Conservation (phyloP, 2,888 invertebrate species). For the Amblyteles armatorius region DNA sequence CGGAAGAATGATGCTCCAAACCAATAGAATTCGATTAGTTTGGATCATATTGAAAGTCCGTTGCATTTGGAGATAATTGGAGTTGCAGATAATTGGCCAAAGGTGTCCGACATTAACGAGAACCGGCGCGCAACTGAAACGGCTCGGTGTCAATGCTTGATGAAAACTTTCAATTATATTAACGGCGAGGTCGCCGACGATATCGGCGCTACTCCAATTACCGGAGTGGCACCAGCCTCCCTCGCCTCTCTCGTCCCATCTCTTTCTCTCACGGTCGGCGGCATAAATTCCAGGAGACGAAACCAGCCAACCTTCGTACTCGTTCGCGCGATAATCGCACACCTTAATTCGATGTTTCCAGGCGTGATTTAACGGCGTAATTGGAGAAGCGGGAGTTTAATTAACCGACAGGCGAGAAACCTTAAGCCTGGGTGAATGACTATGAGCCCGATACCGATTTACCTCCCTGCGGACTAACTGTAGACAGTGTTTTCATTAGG, state of each 20-base stretch:
- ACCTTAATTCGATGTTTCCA: conserved; percentile 50
- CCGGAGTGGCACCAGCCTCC: conserved; percentile 7
- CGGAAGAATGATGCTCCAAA: not conserved
- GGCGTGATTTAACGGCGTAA: conserved; percentile 44
- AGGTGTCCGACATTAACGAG: not conserved
- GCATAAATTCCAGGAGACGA: conserved; percentile 5
- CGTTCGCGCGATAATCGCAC: conserved; percentile 34
- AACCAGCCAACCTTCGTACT: conserved; percentile 28
- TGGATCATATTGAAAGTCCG: not conserved
- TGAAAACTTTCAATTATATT: conserved; percentile 41
- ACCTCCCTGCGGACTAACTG: not conserved
- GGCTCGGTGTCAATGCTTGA: conserved; percentile 4
- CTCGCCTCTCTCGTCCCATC: conserved; percentile 1
- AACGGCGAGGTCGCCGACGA: conserved; percentile 33
- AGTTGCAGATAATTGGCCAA: not conserved
- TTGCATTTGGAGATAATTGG: not conserved
- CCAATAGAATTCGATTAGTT: not conserved
- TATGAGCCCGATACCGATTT: conserved; percentile 2
- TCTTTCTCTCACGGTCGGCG: not conserved
- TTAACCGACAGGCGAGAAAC: conserved; percentile 42
- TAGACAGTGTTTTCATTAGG: not conserved
- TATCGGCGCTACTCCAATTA: conserved; percentile 47
- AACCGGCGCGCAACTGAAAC: conserved; percentile 1
- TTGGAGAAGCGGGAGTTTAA: conserved; percentile 49
- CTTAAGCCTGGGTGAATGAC: not conserved